A percentile compares a stretch with the other conserved stretches of the same genome.
Conservation (phyloP, 2,888 invertebrate genomes). For the Caenorhabditis afra region DNA sequence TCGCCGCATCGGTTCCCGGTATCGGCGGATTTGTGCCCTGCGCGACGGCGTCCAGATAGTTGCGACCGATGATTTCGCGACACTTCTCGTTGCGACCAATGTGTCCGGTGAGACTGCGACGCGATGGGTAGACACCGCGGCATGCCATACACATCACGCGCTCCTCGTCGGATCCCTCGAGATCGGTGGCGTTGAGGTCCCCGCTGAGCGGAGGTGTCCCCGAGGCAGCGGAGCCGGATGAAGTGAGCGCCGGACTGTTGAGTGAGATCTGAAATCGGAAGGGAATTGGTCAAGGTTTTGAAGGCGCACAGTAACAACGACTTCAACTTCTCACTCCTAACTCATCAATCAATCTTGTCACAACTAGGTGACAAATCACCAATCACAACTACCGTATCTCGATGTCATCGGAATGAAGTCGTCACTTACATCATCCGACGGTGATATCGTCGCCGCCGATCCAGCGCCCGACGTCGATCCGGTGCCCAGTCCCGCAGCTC, state of each 20-base stretch:
- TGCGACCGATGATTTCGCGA: slow-evolving; percentile 72
- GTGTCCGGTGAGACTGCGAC: slow-evolving; percentile 75
- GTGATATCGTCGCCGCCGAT: slow-evolving; percentile 38
- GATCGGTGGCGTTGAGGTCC: slow-evolving; percentile 43
- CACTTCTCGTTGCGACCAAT: slow-evolving; percentile 78
- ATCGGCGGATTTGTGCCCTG: slow-evolving; percentile 63
- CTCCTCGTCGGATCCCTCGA: slow-evolving; percentile 64
- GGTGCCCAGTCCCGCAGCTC: too few relatives aligned
- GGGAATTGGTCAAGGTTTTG: too few relatives aligned
- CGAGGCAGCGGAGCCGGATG: slow-evolving; percentile 56
- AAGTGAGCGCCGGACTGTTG: slow-evolving; percentile 54
- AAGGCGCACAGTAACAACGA: not conserved
- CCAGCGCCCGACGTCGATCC: not conserved
- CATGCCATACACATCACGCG: slow-evolving; percentile 76
- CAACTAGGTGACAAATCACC: not conserved
- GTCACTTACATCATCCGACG: slow-evolving; percentile 57
- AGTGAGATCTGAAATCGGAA: slow-evolving; percentile 52
- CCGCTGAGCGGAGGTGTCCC: slow-evolving; percentile 50
- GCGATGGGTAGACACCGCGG: slow-evolving; percentile 75
- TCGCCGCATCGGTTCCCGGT: slow-evolving; percentile 64
- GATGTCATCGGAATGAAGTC: not conserved
- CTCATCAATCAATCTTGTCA: not conserved
- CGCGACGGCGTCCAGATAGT: slow-evolving; percentile 73
- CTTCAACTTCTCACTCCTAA: not conserved
- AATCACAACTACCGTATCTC: not conserved